These are phyloP conservation scores for Pseudorhiza aurosa DNA, from an alignment of 30 jellyfish, hydroid and myxozoan genomes.

Conservation along the genomic window DNA sequence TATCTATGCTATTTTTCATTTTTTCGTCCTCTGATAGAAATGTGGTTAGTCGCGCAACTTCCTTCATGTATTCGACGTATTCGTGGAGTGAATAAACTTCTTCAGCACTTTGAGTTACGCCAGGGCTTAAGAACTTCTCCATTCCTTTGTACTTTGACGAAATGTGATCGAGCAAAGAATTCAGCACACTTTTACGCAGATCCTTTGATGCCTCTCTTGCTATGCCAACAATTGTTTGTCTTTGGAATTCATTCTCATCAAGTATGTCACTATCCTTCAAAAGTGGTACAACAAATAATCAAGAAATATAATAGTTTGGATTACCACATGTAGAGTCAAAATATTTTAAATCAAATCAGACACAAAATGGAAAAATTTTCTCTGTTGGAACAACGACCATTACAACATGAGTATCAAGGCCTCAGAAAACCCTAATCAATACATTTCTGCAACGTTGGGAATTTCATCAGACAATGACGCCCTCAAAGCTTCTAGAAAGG, in stretches of 20 bases:
- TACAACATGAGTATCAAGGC: too few relatives aligned
- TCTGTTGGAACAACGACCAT: too few relatives aligned
- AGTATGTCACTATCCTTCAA: slow-evolving; percentile 65
- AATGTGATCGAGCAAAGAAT: slow-evolving; percentile 69
- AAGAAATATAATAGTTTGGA: neutral
- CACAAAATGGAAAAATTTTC: too few relatives aligned
- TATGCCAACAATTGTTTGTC: slow-evolving; percentile 61
- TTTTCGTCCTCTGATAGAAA: slow-evolving; percentile 57
- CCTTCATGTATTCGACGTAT: slow-evolving; percentile 73
- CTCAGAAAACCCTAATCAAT: too few relatives aligned
- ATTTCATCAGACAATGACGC: too few relatives aligned
- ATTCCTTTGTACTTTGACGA: slow-evolving; percentile 68
- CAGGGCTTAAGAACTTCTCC: slow-evolving; percentile 72
- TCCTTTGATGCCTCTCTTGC: slow-evolving; percentile 80
- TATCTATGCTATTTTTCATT: slow-evolving; percentile 36
- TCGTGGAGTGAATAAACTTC: slow-evolving; percentile 56
- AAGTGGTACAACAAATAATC: neutral
- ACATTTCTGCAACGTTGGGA: too few relatives aligned
- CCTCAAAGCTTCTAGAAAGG: too few relatives aligned
- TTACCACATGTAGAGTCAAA: too few relatives aligned
- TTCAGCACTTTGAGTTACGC: slow-evolving; percentile 45
- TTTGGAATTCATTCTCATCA: slow-evolving; percentile 63
- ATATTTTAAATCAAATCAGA: too few relatives aligned
- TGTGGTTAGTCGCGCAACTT: slow-evolving; percentile 62
- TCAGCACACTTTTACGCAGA: slow-evolving; percentile 57